Percentiles rank a stretch among this genome's conserved stretches.
These are phyloP conservation scores for Fregata magnificens DNA, from an alignment of 2,113 vertebrate genomes.

Conservation along the genomic window DNA sequence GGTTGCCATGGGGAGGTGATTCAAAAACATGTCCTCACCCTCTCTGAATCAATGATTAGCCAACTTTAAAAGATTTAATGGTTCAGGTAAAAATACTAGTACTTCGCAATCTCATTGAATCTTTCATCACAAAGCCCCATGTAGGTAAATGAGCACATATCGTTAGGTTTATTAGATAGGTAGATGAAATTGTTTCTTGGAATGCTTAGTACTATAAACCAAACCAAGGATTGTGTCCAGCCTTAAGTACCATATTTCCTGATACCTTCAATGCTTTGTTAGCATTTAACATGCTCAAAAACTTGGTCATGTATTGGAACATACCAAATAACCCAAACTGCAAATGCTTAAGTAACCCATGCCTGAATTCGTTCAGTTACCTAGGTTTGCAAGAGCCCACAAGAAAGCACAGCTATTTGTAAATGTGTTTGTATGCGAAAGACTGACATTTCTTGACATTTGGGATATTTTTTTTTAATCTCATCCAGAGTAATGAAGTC, in stretches of 20 bases:
- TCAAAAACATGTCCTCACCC: not conserved
- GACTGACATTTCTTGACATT: not conserved
- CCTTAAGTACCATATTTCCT: not conserved
- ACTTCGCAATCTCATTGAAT: not conserved
- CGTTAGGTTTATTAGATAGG: fast-evolving
- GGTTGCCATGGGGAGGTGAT: not conserved
- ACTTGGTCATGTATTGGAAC: not conserved
- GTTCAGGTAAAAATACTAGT: not conserved
- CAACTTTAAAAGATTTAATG: not conserved
- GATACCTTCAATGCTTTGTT: not conserved
- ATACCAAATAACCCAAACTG: not conserved
- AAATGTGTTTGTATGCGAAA: not conserved
- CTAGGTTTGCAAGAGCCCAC: not conserved
- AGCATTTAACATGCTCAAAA: not conserved
- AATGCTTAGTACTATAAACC: not conserved
- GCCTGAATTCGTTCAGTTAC: not conserved
- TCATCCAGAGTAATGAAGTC: not conserved
- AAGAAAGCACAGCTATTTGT: not conserved
- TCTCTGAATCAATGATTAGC: not conserved
- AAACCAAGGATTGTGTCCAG: not conserved
- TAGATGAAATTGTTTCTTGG: not conserved
- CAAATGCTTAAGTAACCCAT: not conserved
- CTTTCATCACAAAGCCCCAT: not conserved
- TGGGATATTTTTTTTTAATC: not conserved
- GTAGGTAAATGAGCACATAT: not conserved